Evolutionary conservation across 1,140 invertebrate genomes (phyloP), one percentile per base, ranked within the genome.

Genomic region (Drosophila grimshawi): DNA sequence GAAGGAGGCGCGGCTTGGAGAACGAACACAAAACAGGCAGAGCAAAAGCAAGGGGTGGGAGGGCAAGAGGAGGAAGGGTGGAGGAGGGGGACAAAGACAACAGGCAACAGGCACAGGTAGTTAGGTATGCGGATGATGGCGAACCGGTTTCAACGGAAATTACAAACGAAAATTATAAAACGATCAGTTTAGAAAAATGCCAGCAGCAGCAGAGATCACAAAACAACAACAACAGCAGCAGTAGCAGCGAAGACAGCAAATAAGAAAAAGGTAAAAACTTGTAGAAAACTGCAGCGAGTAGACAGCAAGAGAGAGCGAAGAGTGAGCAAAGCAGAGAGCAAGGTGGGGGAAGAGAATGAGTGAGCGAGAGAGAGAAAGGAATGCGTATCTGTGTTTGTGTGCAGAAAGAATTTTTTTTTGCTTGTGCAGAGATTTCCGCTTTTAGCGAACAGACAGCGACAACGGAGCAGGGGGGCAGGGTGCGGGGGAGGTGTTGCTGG

Each of bases 71-170:
- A 60, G 11, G 45, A 11, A 30, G 3, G 3, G 11, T 48, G 55
- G 19, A 55, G 11, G 19, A 19, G 19, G 19, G 19, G 19, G 19
- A 19, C 19, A 19, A 19, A 19, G 19, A 19, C 19, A 19, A 19
- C 37, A 57, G 72, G 66, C 66, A 67, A 32, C 67, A 62, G 76
- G 76, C 85, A 88, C 83, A 88, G 86, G 86, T 89, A 89, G 86
- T 89, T 89, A 80, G 81, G 90, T 81, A 91, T 91, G 75, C 82
- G 80, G 90, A 80, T 86, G 90, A 88, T 88, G 80, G 78, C 66
- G 81, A 91, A 91, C 90, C 90, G 86, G 90, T 91, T 91, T 91
- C 81, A 91, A 90, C 90, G 90, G 90, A 91, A 91, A 91, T 90
- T 91, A 91, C 86, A 90, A 90, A 88, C 86, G 86, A 89, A 89